Evolutionary conservation across 2,888 invertebrate species (phyloP).

Genomic region (Nemotelus nigrinus): DNA sequence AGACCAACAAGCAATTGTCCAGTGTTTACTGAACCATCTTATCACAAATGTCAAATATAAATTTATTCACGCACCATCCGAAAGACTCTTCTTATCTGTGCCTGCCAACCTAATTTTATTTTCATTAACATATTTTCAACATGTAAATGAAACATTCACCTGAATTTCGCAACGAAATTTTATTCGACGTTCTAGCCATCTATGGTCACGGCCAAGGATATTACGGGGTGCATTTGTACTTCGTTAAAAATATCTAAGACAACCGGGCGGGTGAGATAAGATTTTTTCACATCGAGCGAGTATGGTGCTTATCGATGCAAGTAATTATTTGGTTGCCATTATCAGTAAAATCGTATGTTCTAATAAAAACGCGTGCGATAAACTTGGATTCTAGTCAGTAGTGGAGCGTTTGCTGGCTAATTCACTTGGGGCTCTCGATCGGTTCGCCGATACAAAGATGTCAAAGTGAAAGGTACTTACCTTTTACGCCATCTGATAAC

Average conservation of each 20-base stretch:
- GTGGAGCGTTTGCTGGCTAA: background rate
- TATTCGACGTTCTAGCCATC: background rate
- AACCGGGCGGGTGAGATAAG: slow-evolving; percentile 6
- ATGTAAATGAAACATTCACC: too few species aligned
- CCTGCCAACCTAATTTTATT: background rate
- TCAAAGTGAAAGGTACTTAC: background rate
- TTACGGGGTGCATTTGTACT: background rate
- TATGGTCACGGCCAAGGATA: slow-evolving; percentile 33
- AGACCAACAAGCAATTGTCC: too few species aligned
- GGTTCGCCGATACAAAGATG: background rate
- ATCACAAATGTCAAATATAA: background rate
- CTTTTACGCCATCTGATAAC: background rate
- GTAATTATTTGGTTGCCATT: slow-evolving; percentile 32
- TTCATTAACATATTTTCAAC: too few species aligned
- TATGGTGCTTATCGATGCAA: slow-evolving; percentile 9
- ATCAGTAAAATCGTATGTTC: slow-evolving; percentile 25
- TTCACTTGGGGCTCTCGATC: slow-evolving; percentile 6
- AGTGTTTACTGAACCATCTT: too few species aligned
- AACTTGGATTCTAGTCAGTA: slow-evolving; percentile 8
- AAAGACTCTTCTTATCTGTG: background rate
- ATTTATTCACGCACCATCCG: background rate
- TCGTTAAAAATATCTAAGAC: background rate
- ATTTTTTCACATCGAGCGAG: background rate
- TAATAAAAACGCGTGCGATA: slow-evolving; percentile 22
- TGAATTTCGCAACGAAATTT: too few species aligned